A percentile compares a stretch with the other conserved stretches of the same genome.
Evolutionary conservation across 2,113 vertebrate species (phyloP).

Genomic region (Callocephalon fimbriatum): DNA sequence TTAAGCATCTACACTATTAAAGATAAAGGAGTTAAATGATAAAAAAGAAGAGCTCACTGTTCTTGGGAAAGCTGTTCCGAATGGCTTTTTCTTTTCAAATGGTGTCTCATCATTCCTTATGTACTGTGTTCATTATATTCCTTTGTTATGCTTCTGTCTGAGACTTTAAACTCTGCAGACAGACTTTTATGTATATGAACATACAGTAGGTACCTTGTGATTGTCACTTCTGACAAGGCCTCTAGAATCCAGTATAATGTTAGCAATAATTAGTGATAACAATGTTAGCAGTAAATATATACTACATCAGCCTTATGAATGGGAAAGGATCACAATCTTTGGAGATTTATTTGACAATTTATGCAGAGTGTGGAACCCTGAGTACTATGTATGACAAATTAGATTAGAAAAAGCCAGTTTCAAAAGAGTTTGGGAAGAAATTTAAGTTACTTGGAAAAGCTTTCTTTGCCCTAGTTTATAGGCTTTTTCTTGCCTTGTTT

Average conservation of each 20-base stretch:
- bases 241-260: not conserved
- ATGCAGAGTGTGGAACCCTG: not conserved
- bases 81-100: not conserved
- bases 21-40: not conserved
- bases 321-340: not conserved
- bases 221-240: not conserved
- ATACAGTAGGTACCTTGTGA: not conserved
- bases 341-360: not conserved
- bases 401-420: not conserved
- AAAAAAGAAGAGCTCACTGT: not conserved
- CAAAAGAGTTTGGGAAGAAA: not conserved
- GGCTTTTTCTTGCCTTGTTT: not conserved
- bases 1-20: not conserved
- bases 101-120: not conserved
- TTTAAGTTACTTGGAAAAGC: not conserved
- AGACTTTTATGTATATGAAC: not conserved
- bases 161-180: not conserved
- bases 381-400: not conserved
- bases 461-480: not conserved
- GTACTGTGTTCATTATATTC: not conserved
- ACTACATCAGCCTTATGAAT: not conserved
- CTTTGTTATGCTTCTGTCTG: not conserved
- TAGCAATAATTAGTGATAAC: not conserved
- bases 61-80: not conserved
- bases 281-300: not conserved